Percentiles rank a stretch among this genome's conserved stretches.
Evolutionary conservation across 64 coral and sea anemone species (phyloP).

Genomic region (Cladopsammia gracilis): DNA sequence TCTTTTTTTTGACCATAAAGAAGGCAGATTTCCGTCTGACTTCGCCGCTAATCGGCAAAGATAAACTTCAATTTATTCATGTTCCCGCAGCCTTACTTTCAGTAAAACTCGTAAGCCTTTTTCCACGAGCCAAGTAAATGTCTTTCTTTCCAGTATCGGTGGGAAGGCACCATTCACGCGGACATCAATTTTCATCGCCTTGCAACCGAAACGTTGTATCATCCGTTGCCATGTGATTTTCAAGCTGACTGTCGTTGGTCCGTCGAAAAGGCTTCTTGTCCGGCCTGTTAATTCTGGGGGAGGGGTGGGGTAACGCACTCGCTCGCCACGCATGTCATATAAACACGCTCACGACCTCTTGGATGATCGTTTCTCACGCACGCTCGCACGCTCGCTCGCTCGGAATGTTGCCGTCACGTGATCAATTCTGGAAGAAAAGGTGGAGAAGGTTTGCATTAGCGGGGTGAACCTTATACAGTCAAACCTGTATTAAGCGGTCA

Average conservation of each 20-base stretch:
- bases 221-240: neutral
- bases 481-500: no score
- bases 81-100: neutral
- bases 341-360: slow-evolving; percentile 20
- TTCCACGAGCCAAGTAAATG: neutral
- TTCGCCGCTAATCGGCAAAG: neutral
- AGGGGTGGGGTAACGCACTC: slow-evolving; percentile 49
- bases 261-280: slow-evolving; percentile 21
- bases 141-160: neutral
- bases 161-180: neutral
- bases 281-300: slow-evolving; percentile 13
- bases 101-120: neutral
- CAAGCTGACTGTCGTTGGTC: slow-evolving; percentile 15
- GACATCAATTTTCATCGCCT: neutral
- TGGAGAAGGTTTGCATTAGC: neutral
- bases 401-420: slow-evolving; percentile 17
- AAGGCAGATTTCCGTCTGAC: neutral
- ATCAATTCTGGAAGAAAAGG: slow-evolving; percentile 34
- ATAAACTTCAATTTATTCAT: neutral
- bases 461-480: neutral
- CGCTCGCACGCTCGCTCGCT: slow-evolving; percentile 72
- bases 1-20: neutral
- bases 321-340: slow-evolving; percentile 25
- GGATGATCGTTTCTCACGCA: slow-evolving; percentile 44
- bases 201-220: neutral